Base-by-base conservation (phyloP, 2,797 vertebrate species). In the Halcyon smyrnensis region DNA sequence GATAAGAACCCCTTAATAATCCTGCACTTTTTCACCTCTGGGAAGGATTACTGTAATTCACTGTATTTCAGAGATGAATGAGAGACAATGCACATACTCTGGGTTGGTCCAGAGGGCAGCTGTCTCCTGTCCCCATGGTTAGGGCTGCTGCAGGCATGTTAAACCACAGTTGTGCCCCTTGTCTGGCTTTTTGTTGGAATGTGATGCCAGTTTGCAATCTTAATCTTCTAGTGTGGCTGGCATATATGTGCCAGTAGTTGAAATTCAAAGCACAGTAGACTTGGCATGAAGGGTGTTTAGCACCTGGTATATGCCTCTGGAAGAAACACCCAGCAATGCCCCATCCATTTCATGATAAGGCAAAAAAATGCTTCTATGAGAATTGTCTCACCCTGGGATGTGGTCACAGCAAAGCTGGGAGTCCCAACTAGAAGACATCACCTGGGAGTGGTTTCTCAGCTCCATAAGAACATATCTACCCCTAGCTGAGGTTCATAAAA, bases 311-410 rank as follows among this genome's bases (percentile, higher is more conserved):
- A 8, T 51, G 36, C 43, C n/a, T 74, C 54, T 41, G 50, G 50
- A 84, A 60, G 16, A 78, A 78, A 68, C 20, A 50, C 54, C 20
- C 36, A 73, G 18, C 21, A 24, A 43, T 51, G 30, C 11, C 30
- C 17, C 37, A 25, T 36, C 6, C 3, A 3, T 30, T 69, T 25
- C 15, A 28, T 51, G 37, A 11, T 43, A 79, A 74, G 41, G 43
- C 17, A 57, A 45, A n/a, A 39, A 23, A 3, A 79, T 63, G 12
- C 28, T 21, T 69, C 19, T 53, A 1, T 57, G 63, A 59, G n/a
- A 90, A 82, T 0, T 2, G 23, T 11, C 11, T 78, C 1, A 1
- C 9, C 28, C 21, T 56, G 48, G 6, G 36, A 62, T 27, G 9
- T 67, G 60, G 50, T 57, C 43, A 36, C 50, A 62, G 25, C 4